Percentiles rank a stretch among this genome's conserved stretches.
These are phyloP conservation scores for Centrocercus urophasianus DNA, from an alignment of 2,113 vertebrate genomes.

Conservation along the genomic window DNA sequence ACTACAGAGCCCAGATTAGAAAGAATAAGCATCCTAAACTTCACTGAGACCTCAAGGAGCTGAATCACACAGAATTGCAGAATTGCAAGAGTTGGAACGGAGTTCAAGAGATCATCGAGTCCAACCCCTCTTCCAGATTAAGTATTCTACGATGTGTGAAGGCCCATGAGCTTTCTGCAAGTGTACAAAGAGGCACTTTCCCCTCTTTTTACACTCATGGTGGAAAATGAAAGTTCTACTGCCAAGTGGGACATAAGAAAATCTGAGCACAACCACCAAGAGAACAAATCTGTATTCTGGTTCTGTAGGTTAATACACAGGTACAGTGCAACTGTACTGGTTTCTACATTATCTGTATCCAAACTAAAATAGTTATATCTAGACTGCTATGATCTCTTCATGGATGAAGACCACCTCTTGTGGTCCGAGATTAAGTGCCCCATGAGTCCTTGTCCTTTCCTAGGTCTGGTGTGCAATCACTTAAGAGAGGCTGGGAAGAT, in stretches of 20 bases:
- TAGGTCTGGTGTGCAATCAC: not conserved
- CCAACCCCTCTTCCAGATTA: no score
- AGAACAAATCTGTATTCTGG: constrained; percentile 25
- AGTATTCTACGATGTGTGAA: not conserved
- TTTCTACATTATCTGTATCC: not conserved
- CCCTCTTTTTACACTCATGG: not conserved
- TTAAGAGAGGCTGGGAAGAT: not conserved
- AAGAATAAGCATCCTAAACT: not conserved
- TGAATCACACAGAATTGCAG: not conserved
- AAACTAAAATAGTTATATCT: constrained; percentile 38
- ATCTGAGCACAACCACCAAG: constrained; percentile 17
- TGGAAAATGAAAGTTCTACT: constrained; percentile 59
- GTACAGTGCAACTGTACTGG: not conserved
- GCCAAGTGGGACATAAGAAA: constrained; percentile 45
- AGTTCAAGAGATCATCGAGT: no score
- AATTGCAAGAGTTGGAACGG: no score
- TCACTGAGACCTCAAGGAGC: not conserved
- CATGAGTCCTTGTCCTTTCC: not conserved
- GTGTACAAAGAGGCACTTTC: not conserved
- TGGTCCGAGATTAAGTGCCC: not conserved
- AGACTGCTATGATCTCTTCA: not conserved
- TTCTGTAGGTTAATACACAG: constrained; percentile 42
- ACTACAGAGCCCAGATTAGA: not conserved
- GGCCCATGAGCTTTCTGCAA: not conserved
- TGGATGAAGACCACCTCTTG: not conserved